These are phyloP conservation scores for Drosophila willistoni DNA, from an alignment of 1,140 invertebrate genomes.

Conservation along the genomic window DNA sequence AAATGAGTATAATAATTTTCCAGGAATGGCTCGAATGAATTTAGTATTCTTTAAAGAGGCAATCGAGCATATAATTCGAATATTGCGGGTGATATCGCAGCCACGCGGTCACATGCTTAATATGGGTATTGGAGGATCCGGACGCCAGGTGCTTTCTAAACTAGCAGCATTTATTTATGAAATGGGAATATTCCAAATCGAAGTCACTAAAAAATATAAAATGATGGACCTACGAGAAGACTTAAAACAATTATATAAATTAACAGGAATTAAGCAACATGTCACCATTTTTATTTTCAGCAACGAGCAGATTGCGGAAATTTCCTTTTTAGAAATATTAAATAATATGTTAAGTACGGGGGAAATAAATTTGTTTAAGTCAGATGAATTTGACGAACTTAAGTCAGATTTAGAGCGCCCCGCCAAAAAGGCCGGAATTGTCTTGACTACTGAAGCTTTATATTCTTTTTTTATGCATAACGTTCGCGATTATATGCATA, in stretches of 20 bases:
- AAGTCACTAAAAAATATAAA: slow-evolving; percentile 90
- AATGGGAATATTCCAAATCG: slow-evolving; percentile 90
- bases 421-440: slow-evolving; percentile 86
- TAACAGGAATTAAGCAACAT: slow-evolving; percentile 89
- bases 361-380: slow-evolving; percentile 92
- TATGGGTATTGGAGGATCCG: slow-evolving; percentile 94
- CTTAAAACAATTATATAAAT: slow-evolving; percentile 89
- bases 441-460: slow-evolving; percentile 87
- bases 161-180: slow-evolving; percentile 92
- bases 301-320: slow-evolving; percentile 91
- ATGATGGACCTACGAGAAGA: slow-evolving; percentile 92
- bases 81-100: slow-evolving; percentile 92
- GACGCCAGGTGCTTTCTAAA: slow-evolving; percentile 90
- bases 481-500: slow-evolving; percentile 90
- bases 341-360: slow-evolving; percentile 94
- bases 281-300: slow-evolving; percentile 91
- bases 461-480: slow-evolving; percentile 91
- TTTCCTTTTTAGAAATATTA: slow-evolving; percentile 93
- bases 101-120: slow-evolving; percentile 92
- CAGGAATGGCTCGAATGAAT: slow-evolving; percentile 90
- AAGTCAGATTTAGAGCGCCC: slow-evolving; percentile 87
- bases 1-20: slow-evolving; percentile 91
- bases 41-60: slow-evolving; percentile 93
- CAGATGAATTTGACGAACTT: slow-evolving; percentile 94
- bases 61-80: slow-evolving; percentile 91